Conservation (phyloP, 2,113 vertebrate species). For the Callionymus lyra region DNA sequence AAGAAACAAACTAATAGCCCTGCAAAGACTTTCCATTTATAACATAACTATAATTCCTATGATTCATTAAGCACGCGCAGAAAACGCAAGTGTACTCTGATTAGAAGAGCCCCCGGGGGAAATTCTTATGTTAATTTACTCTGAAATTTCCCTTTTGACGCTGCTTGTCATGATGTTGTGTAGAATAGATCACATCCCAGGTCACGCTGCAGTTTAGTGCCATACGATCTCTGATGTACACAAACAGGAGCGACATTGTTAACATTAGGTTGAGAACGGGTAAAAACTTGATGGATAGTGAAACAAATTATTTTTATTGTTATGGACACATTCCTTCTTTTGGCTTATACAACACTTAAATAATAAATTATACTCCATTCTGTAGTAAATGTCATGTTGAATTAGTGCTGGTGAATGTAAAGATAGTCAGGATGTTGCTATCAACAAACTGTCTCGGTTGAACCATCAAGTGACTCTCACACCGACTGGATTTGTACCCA, state of each 20-base stretch:
- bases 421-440: no score
- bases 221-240: slow-evolving; percentile 28
- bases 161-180: slow-evolving; percentile 78
- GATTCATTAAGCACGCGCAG: slow-evolving; percentile 99
- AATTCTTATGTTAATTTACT: slow-evolving; percentile 83
- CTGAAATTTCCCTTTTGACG: slow-evolving; percentile 84
- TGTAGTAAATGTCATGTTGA: no score
- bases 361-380: no score
- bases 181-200: slow-evolving; percentile 61
- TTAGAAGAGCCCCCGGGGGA: slow-evolving; percentile 78
- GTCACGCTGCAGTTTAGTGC: slow-evolving; percentile 41
- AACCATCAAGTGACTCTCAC: no score
- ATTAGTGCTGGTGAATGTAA: no score
- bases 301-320: no score
- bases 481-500: no score
- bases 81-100: slow-evolving; percentile 90
- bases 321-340: no score
- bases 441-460: no score
- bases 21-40: slow-evolving; percentile 94
- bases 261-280: slow-evolving; percentile 22
- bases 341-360: no score
- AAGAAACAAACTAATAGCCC: slow-evolving; percentile 99
- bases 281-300: no score
- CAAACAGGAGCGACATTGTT: slow-evolving; percentile 46
- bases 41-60: slow-evolving; percentile 99